phyloP scores from a whole-genome alignment of 2,888 invertebrate genomes.

The Pseudoips prasinana region DNA sequence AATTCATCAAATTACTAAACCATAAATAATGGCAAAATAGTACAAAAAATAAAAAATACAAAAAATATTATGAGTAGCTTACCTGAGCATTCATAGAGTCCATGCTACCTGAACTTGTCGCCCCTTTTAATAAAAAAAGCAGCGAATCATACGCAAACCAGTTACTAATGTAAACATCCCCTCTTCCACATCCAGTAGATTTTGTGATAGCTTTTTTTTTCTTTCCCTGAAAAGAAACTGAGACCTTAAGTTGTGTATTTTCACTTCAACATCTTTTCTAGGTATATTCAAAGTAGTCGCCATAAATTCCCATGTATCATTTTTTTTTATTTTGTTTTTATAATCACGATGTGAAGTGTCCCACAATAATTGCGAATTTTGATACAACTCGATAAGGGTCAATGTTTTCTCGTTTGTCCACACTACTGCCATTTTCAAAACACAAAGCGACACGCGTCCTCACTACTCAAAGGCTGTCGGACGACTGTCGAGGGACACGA shows the following conservation, averaged over 20 bases:
- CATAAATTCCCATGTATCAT: constrained; percentile 23
- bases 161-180: constrained; percentile 19
- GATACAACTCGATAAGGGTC: constrained; percentile 20
- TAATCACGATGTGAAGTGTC: constrained; percentile 22
- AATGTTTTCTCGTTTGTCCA: constrained; percentile 15
- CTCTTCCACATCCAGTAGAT: constrained; percentile 20
- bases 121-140: constrained; percentile 22
- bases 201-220: constrained; percentile 23
- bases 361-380: constrained; percentile 22
- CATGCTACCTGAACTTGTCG: constrained; percentile 23
- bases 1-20: neutral
- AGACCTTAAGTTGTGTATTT: constrained; percentile 24
- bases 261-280: constrained; percentile 23
- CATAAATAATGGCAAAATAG: no score
- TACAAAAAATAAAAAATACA: no score
- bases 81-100: constrained; percentile 23
- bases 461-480: constrained; percentile 6
- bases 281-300: constrained; percentile 15
- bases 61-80: constrained; percentile 11
- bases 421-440: constrained; percentile 19
- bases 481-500: neutral
- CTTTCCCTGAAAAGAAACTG: constrained; percentile 23
- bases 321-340: constrained; percentile 28
- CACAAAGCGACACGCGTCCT: constrained; percentile 23
- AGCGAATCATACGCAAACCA: constrained; percentile 28